phyloP scores from a whole-genome alignment of 2,113 vertebrate genomes.

The Myanophis thanlyinensis region DNA sequence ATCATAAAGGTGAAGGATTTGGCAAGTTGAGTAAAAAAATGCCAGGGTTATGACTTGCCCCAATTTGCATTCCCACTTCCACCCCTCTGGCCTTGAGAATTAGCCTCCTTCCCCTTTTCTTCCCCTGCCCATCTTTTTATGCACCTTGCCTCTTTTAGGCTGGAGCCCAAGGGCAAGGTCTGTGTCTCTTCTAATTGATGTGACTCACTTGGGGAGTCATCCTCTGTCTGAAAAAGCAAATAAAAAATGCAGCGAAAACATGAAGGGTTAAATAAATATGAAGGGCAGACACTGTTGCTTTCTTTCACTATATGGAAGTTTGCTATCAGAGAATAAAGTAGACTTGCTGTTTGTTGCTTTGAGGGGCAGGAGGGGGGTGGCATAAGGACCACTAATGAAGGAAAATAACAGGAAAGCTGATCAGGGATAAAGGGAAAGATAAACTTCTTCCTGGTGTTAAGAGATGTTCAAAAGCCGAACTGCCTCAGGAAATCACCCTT shows the following conservation, averaged over 20 bases:
- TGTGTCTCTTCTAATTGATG: background rate
- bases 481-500: background rate
- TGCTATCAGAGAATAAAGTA: background rate
- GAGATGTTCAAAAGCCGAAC: background rate
- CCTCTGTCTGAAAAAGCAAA: background rate
- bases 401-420: background rate
- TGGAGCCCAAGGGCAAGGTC: background rate
- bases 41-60: background rate
- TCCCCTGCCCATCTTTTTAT: background rate
- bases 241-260: background rate
- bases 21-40: background rate
- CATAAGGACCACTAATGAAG: background rate
- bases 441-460: background rate
- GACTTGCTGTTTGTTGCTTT: background rate
- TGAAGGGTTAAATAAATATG: background rate
- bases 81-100: background rate
- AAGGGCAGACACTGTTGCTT: background rate
- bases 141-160: background rate
- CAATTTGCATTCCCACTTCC: background rate
- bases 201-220: background rate
- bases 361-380: background rate
- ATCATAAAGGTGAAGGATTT: background rate
- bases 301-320: background rate
- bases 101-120: background rate
- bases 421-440: background rate